Evolutionary conservation across 2,888 invertebrate species (phyloP), one percentile per base, ranked within the genome.

Genomic region (Oscheius sp.): DNA sequence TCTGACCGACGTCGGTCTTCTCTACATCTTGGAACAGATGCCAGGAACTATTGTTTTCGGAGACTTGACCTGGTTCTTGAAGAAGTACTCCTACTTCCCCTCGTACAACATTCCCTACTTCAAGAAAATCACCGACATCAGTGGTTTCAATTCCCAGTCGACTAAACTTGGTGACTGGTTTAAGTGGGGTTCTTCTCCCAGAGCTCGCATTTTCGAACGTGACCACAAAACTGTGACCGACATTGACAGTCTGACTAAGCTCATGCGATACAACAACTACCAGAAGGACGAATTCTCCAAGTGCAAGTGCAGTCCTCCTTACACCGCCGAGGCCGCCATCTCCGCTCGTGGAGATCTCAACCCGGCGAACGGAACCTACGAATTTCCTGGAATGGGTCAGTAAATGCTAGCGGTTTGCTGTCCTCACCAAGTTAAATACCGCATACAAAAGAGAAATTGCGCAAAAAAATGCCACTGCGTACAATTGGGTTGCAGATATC

Each of bases 21-120:
- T 93, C 9, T 93, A 93, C 92, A 92, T 95, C 55, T 91, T 94
- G 2, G 96, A 96, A 89, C 96, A 96, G 82, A 88, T 92, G 75
- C 92, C 91, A 90, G 88, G 87, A 57, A 80, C 81, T 58, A 82
- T 85, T 63, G 79, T 84, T 53, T 87, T 83, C 73, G 77, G 79
- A n/a, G 88, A 88, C 76, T 63, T 87, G 73, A 88, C 86, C 7
- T 81, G 82, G 82, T 87, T 84, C 76, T 76, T 88, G 68, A 79
- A 86, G 66, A 83, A 86, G 70, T 91, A 92, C 77, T 92, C 92
- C 42, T 94, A 93, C 90, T 94, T 94, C 92, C 93, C 93, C 48
- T 93, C 93, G 65, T 93, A 93, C 89, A 94, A 94, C 90, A 91
- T 92, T 79, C 92, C 94, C 82, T 92, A 91, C 89, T 93, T 92